These are phyloP conservation scores for Pica pica DNA, from an alignment of 2,113 vertebrate genomes.

Conservation along the genomic window DNA sequence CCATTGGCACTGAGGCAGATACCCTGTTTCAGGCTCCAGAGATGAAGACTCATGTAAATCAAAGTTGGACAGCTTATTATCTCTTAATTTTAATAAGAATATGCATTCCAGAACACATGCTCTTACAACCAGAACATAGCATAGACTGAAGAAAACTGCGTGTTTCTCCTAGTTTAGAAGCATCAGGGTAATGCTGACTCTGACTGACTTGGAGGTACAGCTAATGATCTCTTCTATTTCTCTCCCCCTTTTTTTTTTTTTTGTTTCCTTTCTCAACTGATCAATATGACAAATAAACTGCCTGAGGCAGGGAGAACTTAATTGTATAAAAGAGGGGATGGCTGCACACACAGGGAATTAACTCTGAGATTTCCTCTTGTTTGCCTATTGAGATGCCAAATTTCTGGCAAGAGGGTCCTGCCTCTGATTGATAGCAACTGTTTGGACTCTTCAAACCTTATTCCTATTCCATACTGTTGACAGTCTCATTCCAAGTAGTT, in stretches of 20 bases:
- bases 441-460: neutral
- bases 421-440: neutral
- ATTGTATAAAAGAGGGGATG: neutral
- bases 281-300: neutral
- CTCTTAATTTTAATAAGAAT: neutral
- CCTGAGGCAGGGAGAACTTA: neutral
- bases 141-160: neutral
- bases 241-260: neutral
- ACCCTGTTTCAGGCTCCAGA: neutral
- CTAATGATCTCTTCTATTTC: neutral
- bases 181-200: neutral
- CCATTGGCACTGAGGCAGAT: neutral
- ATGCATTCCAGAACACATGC: neutral
- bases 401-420: neutral
- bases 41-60: neutral
- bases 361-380: neutral
- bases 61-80: neutral
- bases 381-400: neutral
- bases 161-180: neutral
- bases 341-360: neutral
- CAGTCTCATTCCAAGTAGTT: neutral
- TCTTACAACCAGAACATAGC: neutral
- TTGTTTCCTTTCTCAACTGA: neutral
- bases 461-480: neutral
- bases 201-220: neutral